phyloP scores from a whole-genome alignment of 2,888 invertebrate species.

The Colletes collaris region DNA sequence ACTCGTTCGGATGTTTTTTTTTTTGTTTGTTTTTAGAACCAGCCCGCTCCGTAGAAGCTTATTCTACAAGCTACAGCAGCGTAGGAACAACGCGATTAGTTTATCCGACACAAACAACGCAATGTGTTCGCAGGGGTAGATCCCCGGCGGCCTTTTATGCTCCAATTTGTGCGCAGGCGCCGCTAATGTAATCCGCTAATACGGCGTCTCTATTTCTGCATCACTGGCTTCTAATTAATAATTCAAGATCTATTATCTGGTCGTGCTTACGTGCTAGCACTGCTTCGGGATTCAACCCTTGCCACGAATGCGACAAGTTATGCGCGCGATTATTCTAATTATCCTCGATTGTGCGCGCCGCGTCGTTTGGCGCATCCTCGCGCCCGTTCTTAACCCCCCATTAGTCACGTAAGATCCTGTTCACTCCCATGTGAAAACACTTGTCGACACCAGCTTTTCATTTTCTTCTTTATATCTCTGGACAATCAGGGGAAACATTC shows the following conservation, averaged over 20 bases:
- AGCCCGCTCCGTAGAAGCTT: conserved; percentile 4
- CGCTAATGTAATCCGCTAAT: conserved; percentile 38
- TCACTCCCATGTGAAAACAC: too few species aligned
- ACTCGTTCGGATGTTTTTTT: too few species aligned
- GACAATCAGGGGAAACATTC: too few species aligned
- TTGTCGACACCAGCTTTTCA: too few species aligned
- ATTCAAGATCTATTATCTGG: conserved; percentile 57
- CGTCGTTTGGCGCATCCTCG: too few species aligned
- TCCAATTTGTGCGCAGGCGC: conserved; percentile 40
- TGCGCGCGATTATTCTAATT: conserved; percentile 41
- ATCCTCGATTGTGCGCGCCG: conserved; percentile 13
- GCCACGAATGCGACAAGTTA: conserved; percentile 24
- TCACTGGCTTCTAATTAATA: conserved; percentile 55
- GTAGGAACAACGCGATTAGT: conserved; percentile 43
- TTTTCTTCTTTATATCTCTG: too few species aligned
- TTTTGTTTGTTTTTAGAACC: not conserved
- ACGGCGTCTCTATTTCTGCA: conserved; percentile 58
- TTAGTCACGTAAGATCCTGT: too few species aligned
- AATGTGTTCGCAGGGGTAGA: conserved; percentile 27
- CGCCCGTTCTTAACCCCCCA: conserved; percentile 16
- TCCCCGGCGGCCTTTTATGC: conserved; percentile 35
- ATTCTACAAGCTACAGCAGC: conserved; percentile 13
- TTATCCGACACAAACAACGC: conserved; percentile 41
- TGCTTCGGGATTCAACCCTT: conserved; percentile 31
- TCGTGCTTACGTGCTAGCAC: not conserved